A percentile compares a stretch with the other conserved stretches of the same genome.
These are phyloP conservation scores for Hippocampus mohnikei DNA, from an alignment of 2,113 vertebrate species.

Conservation along the genomic window DNA sequence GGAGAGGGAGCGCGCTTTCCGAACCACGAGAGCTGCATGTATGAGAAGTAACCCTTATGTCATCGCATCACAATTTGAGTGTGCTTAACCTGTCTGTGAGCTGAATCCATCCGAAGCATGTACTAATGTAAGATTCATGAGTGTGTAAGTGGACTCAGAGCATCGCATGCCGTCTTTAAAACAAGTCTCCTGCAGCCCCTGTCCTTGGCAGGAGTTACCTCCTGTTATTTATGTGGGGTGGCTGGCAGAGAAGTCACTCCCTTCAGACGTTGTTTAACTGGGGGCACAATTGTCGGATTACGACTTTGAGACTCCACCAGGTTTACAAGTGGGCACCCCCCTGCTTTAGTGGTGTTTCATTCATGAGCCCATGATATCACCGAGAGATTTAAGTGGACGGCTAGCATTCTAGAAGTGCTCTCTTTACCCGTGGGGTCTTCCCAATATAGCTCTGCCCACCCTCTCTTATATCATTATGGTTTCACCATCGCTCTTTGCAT, in stretches of 20 bases:
- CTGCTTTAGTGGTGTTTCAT: neutral
- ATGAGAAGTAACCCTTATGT: conserved; percentile 10
- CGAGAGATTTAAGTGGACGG: neutral
- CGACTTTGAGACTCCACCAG: too few species aligned
- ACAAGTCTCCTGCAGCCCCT: neutral
- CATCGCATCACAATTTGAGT: conserved; percentile 31
- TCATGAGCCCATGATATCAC: neutral
- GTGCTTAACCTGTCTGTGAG: conserved; percentile 56
- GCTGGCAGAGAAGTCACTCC: neutral
- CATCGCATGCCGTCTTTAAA: conserved; percentile 12
- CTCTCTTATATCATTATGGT: too few species aligned
- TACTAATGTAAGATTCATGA: conserved; percentile 53
- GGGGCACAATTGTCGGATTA: too few species aligned
- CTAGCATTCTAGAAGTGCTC: neutral
- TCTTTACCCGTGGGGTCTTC: too few species aligned
- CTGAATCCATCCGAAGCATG: conserved; percentile 38
- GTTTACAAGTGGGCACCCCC: neutral
- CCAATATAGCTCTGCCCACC: too few species aligned
- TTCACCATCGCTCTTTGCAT: too few species aligned
- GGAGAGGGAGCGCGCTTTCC: conserved; percentile 11
- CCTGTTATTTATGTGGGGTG: neutral
- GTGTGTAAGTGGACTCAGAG: conserved; percentile 29
- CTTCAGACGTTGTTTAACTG: neutral
- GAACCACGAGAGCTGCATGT: conserved; percentile 22
- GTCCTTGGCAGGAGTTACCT: neutral